Evolutionary conservation across 2,797 vertebrate genomes (phyloP).

Genomic region (Lacerta agilis): DNA sequence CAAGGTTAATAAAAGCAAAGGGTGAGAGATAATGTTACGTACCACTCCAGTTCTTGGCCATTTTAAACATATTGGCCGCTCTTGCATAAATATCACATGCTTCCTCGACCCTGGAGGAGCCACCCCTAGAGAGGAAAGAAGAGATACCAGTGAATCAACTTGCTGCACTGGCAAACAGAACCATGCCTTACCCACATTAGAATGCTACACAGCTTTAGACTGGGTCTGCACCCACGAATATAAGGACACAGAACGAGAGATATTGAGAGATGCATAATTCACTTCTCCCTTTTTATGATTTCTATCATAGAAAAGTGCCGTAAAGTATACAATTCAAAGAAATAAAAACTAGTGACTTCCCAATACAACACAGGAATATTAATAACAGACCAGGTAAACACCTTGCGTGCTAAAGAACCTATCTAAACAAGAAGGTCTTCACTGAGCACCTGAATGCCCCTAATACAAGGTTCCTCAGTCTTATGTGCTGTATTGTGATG

Average conservation of each 20-base stretch:
- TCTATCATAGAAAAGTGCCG: background rate
- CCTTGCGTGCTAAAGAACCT: background rate
- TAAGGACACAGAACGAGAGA: background rate
- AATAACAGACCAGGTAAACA: background rate
- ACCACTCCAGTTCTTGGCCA: conserved; percentile 98
- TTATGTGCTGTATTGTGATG: background rate
- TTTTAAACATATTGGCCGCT: conserved; percentile 96
- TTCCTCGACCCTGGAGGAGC: conserved; percentile 91
- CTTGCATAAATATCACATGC: conserved; percentile 92
- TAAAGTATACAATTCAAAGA: background rate
- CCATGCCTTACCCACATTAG: background rate
- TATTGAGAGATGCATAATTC: background rate
- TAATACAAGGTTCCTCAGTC: background rate
- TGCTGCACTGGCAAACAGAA: background rate
- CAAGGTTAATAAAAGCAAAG: background rate
- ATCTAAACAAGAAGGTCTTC: background rate
- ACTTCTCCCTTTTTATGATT: background rate
- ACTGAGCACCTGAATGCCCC: no score
- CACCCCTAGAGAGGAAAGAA: conserved; percentile 76
- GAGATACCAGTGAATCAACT: background rate
- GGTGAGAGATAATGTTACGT: conserved; percentile 47
- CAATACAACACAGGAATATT: background rate
- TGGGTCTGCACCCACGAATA: background rate
- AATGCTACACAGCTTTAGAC: background rate
- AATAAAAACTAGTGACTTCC: background rate